Conservation (phyloP, 1,140 invertebrate species). For the Diabrotica undecimpunctata region DNA sequence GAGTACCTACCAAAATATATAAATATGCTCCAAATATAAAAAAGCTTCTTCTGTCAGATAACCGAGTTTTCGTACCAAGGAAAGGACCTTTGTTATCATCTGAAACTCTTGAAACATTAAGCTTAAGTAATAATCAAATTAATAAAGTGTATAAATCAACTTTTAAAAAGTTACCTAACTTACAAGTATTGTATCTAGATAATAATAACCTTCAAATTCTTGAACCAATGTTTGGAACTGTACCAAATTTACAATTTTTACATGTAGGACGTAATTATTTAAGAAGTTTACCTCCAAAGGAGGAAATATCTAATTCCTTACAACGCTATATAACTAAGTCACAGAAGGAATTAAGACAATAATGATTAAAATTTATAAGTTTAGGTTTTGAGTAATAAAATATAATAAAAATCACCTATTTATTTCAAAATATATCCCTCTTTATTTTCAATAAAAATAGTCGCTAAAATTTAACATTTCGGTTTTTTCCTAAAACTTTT, state of each 20-base stretch:
- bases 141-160: constrained; percentile 25
- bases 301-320: constrained; percentile 22
- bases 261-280: constrained; percentile 38
- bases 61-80: constrained; percentile 29
- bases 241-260: constrained; percentile 35
- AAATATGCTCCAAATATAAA: constrained; percentile 26
- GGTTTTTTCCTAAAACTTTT: too few species aligned
- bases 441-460: too few species aligned
- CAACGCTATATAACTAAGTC: constrained; percentile 24
- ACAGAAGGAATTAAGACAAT: background rate
- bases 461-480: too few species aligned
- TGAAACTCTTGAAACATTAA: constrained; percentile 28
- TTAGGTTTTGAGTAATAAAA: too few species aligned
- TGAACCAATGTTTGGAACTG: constrained; percentile 29
- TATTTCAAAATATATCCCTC: too few species aligned
- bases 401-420: too few species aligned
- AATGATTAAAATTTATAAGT: too few species aligned
- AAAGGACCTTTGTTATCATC: constrained; percentile 32
- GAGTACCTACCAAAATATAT: constrained; percentile 26
- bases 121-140: constrained; percentile 38
- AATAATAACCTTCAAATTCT: constrained; percentile 32
- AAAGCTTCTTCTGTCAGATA: constrained; percentile 34
- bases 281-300: constrained; percentile 28
- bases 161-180: constrained; percentile 31
- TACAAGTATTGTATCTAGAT: constrained; percentile 39